Evolutionary conservation across 2,888 invertebrate genomes (phyloP), one percentile per base, ranked within the genome.

Genomic region (Griposia aprilina): DNA sequence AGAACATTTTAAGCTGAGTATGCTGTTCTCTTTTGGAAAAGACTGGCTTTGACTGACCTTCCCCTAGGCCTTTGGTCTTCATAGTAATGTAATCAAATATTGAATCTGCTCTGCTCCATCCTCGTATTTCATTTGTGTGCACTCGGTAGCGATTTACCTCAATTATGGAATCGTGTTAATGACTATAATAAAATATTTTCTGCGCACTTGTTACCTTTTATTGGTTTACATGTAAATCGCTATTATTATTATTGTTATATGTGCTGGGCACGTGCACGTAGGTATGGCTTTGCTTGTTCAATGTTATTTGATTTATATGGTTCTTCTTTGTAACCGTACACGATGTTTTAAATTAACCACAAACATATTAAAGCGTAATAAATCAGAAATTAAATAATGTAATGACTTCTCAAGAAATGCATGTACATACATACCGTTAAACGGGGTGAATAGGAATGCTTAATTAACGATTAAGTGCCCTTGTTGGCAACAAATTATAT

Each of bases 121-220:
- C 68, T 65, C 83, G 15, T 77, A 50, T 55, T 52, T 63, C 15
- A 63, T 65, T 72, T 20, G 3, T 68, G 52, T 82, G 57, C 75
- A 41, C 59, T 52, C 6, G 0, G 30, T 74, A 68, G 67, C 52
- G 8, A 67, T 66, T 67, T 60, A 65, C 82, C 62, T 82, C 67
- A 69, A 80, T 71, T 41, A 70, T 10, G 17, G 10, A 50, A 17
- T 23, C 30, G 41, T 62, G 15, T 80, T 68, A 72, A 84, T 84
- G 50, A 45, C 63, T 69, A 7, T 65, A 50, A 81, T 81, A 67
- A 41, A 48, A 72, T 63, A 60, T 69, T 55, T 69, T 71, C 60
- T 83, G 71, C 81, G 41, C 70, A 84, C 66, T 67, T 79, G 45
- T 70, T 66, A 59, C 55, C 10, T 84, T 82, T 70, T 62, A 80